These are phyloP conservation scores for Phodopus roborovskii DNA, from an alignment of 2,113 vertebrate species.

Conservation along the genomic window DNA sequence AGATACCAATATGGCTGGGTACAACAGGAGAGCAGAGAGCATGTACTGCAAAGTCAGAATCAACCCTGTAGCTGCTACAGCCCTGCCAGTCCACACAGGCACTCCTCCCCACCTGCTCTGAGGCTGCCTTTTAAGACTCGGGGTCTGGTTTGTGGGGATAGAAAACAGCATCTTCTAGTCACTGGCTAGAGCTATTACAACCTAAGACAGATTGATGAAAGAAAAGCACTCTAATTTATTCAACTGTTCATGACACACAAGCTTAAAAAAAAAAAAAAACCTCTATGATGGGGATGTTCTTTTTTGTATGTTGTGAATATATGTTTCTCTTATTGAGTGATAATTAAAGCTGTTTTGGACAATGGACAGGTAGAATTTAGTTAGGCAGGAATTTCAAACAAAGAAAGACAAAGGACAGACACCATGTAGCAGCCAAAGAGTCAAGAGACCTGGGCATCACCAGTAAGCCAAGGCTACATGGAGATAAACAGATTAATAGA, in stretches of 20 bases:
- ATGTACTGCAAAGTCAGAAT: neutral
- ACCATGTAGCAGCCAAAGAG: no score
- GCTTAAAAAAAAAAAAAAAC: no score
- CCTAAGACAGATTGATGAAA: neutral
- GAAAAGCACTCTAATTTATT: neutral
- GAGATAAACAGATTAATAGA: no score
- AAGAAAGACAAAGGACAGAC: no score
- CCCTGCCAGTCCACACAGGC: neutral
- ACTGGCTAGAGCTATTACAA: neutral
- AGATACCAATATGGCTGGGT: neutral
- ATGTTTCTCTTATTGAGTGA: no score
- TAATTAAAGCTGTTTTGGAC: no score
- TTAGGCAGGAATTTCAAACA: no score
- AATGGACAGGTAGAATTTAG: no score
- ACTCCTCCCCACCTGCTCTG: neutral
- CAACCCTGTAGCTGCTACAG: rapidly evolving
- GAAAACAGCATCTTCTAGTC: neutral
- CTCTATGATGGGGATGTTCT: no score
- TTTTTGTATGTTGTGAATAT: no score
- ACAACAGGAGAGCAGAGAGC: neutral
- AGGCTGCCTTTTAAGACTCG: neutral
- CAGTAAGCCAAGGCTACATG: no score
- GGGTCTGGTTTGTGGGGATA: neutral
- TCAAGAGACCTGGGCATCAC: no score
- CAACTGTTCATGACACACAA: neutral